Evolutionary conservation across 2,888 invertebrate species (phyloP), one percentile per base, ranked within the genome.

Genomic region (Elegia similella): DNA sequence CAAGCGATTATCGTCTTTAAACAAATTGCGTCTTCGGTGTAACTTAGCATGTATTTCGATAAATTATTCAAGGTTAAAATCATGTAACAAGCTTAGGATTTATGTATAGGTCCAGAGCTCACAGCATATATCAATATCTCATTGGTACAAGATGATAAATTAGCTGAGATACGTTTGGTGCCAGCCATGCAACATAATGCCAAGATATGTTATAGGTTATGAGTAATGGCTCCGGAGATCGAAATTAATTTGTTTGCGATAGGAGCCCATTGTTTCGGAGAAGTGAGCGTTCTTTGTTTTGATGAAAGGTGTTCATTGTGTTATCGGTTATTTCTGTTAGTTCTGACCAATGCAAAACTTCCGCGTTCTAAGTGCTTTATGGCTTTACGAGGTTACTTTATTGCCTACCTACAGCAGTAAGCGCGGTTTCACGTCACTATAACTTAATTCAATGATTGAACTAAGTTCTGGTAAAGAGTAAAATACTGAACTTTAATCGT

Each of bases 111-210:
- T 66, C 71, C 60, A 53, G 69, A 69, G 71, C 63, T 66, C 71
- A 60, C 52, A 75, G 73, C 78, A 83, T 85, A 80, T 80, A 84
- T 87, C 83, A 85, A 82, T 84, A 78, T 79, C 78, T 83, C 79
- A 75, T 73, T 63, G 70, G 68, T 65, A 65, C 66, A 50, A 66
- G 73, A 84, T 84, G 84, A 86, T 85, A 84, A 84, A 86, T 85
- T 79, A 76, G 70, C 70, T 62, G 66, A 78, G 82, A 82, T 83
- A 84, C 75, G 72, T 72, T 71, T 50, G 50, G 50, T 50, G 50
- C 50, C 50, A 50, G 50, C 34, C 15, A 32, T 34, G 34, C 15
- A 13, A 15, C 7, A 34, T 50, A 50, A 50, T 50, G 50, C 70
- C 62, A 66, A 78, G 82, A 82, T 82, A 84, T 75, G 72, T 73